Base-by-base conservation (phyloP, 2,888 invertebrate genomes). In the Achlya flavicornis region DNA sequence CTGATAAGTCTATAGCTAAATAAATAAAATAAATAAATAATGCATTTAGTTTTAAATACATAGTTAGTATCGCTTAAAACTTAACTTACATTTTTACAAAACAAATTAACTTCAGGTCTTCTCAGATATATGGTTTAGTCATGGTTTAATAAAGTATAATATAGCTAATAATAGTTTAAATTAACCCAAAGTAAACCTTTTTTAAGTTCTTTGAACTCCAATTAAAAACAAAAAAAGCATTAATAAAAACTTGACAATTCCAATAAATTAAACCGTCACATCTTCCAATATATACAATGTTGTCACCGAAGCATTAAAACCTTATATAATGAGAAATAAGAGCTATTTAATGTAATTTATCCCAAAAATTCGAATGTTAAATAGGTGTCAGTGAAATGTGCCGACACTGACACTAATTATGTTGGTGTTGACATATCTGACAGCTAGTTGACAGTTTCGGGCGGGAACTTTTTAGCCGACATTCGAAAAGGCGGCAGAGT, bases 371-470 rank as follows among this genome's bases (percentile, higher is more conserved):
- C 53, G 11, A 19, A 53, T 53, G 53, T 53, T 53, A 53, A 7
- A 53, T 53, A 53, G 53, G 53, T 53, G 53, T 53, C 19, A 19
- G 53, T 16, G 53, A 53, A 19, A 53, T 19, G 19, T 53, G 53
- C 6, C 53, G 53, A 19, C 53, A 53, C 19, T 19, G 53, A 53
- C 53, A 69, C 65, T 73, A 71, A 78, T 77, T 73, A 78, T 69
- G 16, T 3, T 58, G 5, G 67, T 69, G 79, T 64, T 75, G 71
- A 76, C 69, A 70, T 69, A 71, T 71, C 63, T 77, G 76, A 79
- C 78, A 73, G 69, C 53, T 46, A 63, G 68, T 57, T 67, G 72
- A 74, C 66, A 57, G 57, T 26, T 62, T 63, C 4, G 19, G 53
- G 53, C 53, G 53, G 7, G 53, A 53, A 46, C 46, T 46, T 53